Evolutionary conservation across 2,113 vertebrate genomes (phyloP), one percentile per base, ranked within the genome.

Genomic region (Gasterosteus nipponicus): DNA sequence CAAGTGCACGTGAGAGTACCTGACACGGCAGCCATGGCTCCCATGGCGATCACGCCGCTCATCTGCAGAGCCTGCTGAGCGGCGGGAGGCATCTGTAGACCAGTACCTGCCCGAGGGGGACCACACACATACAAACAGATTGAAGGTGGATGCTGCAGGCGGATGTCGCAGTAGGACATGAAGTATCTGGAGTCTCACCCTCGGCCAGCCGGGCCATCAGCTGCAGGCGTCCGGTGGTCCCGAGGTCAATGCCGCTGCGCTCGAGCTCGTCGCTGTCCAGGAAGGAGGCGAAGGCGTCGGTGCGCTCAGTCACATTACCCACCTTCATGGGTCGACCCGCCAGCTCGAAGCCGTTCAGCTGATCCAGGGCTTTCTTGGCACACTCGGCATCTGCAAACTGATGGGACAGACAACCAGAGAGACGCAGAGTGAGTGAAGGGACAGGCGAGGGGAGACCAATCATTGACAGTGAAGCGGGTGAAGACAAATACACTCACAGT

Each of bases 281-380:
- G 92, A 99, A 96, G 0, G 96, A 97, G 29, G 96, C 96, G 14
- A 96, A 96, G 26, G 94, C 93, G 86, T 99, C 98, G 1, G 95
- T 96, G 10, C 96, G 95, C 86, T 99, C 98, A 0, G 97, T 98
- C 77, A 99, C 98, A 4, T 99, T 96, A n/a, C 97, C 97, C 31
- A 99, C 97, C 91, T 99, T 99, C 98, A 99, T 99, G 6, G 98
- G 96, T 5, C 97, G 95, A 3, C 98, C 98, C 0, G 98, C 98
- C 87, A 99, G 84, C 82, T 99, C 97, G 72, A 99, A 99, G 18
- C 97, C 97, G 73, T 99, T 98, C 33, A 99, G 94, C 82, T 99
- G 98, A 81, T 99, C 98, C 89, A 99, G 87, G 29, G 98, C 98
- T 80, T 99, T 99, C 90, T 99, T 97, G 47, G 98, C 98, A 91